Evolutionary conservation across 2,888 invertebrate species (phyloP).

Genomic region (Seladonia tumulorum): DNA sequence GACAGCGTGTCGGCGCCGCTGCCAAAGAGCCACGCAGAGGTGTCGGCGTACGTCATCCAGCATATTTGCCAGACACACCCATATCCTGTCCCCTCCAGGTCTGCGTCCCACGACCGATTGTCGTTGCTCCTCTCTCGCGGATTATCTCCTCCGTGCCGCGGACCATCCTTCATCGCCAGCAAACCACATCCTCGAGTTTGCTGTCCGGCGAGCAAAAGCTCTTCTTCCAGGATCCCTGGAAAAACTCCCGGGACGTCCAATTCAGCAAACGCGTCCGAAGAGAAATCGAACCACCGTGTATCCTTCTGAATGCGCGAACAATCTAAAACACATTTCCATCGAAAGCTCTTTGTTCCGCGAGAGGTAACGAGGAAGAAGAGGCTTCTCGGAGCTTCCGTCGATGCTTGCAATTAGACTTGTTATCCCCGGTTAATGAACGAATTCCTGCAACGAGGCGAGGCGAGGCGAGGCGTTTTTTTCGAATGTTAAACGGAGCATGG

Average conservation of each 20-base stretch:
- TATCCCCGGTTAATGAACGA: not conserved
- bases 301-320: too few relatives aligned
- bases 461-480: not conserved
- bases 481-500: conserved; percentile 41
- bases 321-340: not conserved
- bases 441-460: not conserved
- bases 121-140: conserved; percentile 62
- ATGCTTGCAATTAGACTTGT: not conserved
- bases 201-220: not conserved
- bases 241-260: not conserved
- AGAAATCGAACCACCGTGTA: too few relatives aligned
- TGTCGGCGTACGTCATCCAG: conserved; percentile 59
- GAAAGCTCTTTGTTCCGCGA: not conserved
- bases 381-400: not conserved
- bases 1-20: conserved; percentile 21
- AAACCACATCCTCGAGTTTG: not conserved
- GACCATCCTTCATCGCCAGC: not conserved
- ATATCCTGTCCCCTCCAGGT: conserved; percentile 76
- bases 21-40: conserved; percentile 58
- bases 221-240: not conserved
- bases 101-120: conserved; percentile 76
- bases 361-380: not conserved
- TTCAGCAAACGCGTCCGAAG: too few relatives aligned
- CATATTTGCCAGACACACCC: conserved; percentile 77
- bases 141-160: not conserved